These are phyloP conservation scores for Grus americana DNA, from an alignment of 2,113 vertebrate species.

Conservation along the genomic window DNA sequence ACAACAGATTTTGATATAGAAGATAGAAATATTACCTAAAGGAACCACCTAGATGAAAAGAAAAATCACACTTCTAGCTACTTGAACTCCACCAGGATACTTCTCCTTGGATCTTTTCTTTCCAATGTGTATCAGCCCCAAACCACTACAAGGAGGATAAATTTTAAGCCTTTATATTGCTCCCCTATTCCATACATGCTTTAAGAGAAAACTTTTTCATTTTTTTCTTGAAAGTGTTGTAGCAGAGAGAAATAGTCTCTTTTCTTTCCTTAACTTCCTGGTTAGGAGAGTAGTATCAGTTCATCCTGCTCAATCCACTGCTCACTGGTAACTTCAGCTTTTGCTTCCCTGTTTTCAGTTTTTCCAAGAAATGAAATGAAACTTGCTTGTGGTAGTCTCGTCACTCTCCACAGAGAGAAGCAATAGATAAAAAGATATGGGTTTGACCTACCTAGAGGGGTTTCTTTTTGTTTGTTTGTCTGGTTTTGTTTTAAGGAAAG, in stretches of 20 bases:
- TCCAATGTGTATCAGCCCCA: background rate
- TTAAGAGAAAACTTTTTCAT: background rate
- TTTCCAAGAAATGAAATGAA: background rate
- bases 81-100: background rate
- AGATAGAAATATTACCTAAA: background rate
- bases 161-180: background rate
- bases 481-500: background rate
- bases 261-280: background rate
- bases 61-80: background rate
- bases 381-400: background rate
- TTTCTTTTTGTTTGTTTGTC: background rate
- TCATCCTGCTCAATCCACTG: background rate
- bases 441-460: background rate
- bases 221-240: background rate
- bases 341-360: background rate
- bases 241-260: background rate
- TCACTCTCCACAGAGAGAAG: background rate
- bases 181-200: background rate
- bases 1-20: background rate
- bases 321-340: background rate
- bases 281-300: background rate
- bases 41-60: background rate
- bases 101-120: background rate
- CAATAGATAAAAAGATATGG: accelerated
- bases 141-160: background rate